Percentiles rank a stretch among this genome's conserved stretches.
These are phyloP conservation scores for Neodiprion fabricii DNA, from an alignment of 1,140 invertebrate genomes.

Conservation along the genomic window DNA sequence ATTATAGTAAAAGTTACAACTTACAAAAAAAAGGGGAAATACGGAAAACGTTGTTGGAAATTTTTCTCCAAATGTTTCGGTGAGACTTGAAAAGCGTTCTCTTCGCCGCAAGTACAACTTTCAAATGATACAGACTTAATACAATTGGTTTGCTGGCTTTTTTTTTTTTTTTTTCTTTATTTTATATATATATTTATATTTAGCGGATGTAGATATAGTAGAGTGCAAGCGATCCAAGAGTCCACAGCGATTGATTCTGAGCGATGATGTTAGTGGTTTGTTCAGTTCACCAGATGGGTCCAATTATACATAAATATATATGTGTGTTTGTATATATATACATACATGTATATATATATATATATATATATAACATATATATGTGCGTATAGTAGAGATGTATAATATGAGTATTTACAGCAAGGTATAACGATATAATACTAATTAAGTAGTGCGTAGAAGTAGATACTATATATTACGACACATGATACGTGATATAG, in stretches of 20 bases:
- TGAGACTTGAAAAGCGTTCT: no score
- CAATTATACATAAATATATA: constrained; percentile 55
- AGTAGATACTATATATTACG: no score
- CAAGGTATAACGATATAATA: not conserved
- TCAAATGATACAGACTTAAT: no score
- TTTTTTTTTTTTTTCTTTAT: no score
- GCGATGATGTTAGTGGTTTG: constrained; percentile 59
- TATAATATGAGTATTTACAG: constrained; percentile 45
- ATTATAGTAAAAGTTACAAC: no score
- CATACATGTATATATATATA: constrained; percentile 60
- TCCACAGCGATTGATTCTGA: constrained; percentile 59
- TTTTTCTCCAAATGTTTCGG: no score
- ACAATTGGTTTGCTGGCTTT: not conserved
- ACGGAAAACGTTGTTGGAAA: no score
- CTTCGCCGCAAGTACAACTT: no score
- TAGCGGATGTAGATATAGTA: constrained; percentile 37
- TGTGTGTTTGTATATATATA: constrained; percentile 50
- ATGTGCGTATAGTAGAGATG: constrained; percentile 30
- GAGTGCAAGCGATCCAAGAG: constrained; percentile 59
- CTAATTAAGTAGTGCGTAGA: no score
- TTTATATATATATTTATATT: not conserved
- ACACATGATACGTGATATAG: no score
- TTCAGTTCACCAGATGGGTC: constrained; percentile 52
- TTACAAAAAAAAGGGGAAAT: no score
- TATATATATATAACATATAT: constrained; percentile 46